These are phyloP conservation scores for Limnephilus marmoratus DNA, from an alignment of 2,888 invertebrate species.

Conservation along the genomic window DNA sequence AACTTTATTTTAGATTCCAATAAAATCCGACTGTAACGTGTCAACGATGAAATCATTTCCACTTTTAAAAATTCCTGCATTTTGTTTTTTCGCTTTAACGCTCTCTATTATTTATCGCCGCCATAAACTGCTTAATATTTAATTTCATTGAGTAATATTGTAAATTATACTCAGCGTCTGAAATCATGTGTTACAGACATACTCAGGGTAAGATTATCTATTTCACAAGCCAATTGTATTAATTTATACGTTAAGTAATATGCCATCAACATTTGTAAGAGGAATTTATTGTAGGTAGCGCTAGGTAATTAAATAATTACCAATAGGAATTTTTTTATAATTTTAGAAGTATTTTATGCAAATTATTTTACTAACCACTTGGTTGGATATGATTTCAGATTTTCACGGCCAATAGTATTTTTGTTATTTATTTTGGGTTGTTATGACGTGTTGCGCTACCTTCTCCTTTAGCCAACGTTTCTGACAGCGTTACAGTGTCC, in stretches of 20 bases:
- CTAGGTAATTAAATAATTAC: background rate
- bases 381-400: too few relatives aligned
- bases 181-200: background rate
- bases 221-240: background rate
- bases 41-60: slow-evolving; percentile 58
- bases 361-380: background rate
- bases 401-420: too few relatives aligned
- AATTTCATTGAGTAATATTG: slow-evolving; percentile 48
- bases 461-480: too few relatives aligned
- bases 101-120: slow-evolving; percentile 32
- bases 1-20: slow-evolving; percentile 57
- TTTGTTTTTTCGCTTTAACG: slow-evolving; percentile 44
- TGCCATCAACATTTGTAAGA: background rate
- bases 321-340: background rate
- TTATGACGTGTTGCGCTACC: too few relatives aligned
- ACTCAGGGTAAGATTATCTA: background rate
- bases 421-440: too few relatives aligned
- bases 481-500: too few relatives aligned
- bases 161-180: slow-evolving; percentile 26
- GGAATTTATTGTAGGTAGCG: background rate
- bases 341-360: background rate
- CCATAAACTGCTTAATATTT: slow-evolving; percentile 40
- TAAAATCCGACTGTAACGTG: slow-evolving; percentile 55
- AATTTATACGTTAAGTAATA: too few relatives aligned
- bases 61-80: slow-evolving; percentile 53